A percentile compares a stretch with the other conserved stretches of the same genome.
Evolutionary conservation across 2,888 invertebrate species (phyloP).

Genomic region (Scaptomyza parva): DNA sequence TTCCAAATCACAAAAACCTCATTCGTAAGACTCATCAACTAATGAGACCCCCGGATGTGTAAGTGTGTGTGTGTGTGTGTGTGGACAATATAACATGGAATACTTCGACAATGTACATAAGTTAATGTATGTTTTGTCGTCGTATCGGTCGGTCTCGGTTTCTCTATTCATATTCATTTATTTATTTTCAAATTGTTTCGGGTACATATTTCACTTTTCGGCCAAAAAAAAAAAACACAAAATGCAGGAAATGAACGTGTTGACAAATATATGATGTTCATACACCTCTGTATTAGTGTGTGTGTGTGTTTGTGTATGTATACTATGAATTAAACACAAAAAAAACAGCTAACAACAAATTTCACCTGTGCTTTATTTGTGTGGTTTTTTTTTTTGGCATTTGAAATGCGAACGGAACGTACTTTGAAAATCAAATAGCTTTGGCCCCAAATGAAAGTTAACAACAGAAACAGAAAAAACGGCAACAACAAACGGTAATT

Average conservation of each 20-base stretch:
- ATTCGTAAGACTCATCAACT: slow-evolving; percentile 57
- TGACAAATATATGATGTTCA: slow-evolving; percentile 74
- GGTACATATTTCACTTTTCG: slow-evolving; percentile 71
- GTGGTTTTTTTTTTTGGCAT: slow-evolving; percentile 35
- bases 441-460: slow-evolving; percentile 72
- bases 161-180: slow-evolving; percentile 38
- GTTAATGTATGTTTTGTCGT: slow-evolving; percentile 10
- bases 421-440: slow-evolving; percentile 76
- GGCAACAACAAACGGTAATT: slow-evolving; percentile 64
- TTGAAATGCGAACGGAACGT: slow-evolving; percentile 64
- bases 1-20: slow-evolving; percentile 54
- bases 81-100: slow-evolving; percentile 49
- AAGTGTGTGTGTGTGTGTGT: slow-evolving; percentile 33
- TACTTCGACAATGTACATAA: slow-evolving; percentile 17
- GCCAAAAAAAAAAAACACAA: slow-evolving; percentile 76
- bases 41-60: slow-evolving; percentile 62
- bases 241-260: slow-evolving; percentile 79
- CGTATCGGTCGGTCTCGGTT: slow-evolving; percentile 24
- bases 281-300: slow-evolving; percentile 58
- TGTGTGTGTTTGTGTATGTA: slow-evolving; percentile 60
- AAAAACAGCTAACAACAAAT: slow-evolving; percentile 50
- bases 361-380: slow-evolving; percentile 65
- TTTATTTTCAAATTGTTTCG: slow-evolving; percentile 75
- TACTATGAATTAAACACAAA: slow-evolving; percentile 72
- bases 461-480: slow-evolving; percentile 31